Evolutionary conservation across 2,888 invertebrate genomes (phyloP), one percentile per base, ranked within the genome.

Genomic region (Melanophora roralis): DNA sequence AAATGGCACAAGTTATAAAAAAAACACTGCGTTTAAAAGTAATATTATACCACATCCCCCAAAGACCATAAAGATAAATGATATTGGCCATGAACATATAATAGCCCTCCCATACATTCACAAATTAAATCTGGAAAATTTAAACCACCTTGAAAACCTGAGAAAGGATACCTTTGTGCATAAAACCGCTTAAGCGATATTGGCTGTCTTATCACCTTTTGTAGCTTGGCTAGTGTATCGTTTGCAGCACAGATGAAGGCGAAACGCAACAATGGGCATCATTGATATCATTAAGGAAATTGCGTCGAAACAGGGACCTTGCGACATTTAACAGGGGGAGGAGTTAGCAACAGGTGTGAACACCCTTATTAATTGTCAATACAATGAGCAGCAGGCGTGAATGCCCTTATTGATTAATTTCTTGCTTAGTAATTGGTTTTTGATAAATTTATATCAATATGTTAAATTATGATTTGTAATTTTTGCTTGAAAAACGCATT

Each of bases 71-170:
- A 38, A 23, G 11, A 12, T 57, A 12, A 36, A 21, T 0, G 23
- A 11, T 5, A 38, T 19, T 34, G 1, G 32, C 9, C 32, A 53
- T n/a, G 51, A 51, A 14, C 0, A 51, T n/a, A 5, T 27, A 12
- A 38, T 57, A 57, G 38, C 57, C 1, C 23, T 57, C 21, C 57
- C 57, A 38, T 57, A 21, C 12, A 57, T 38, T 9, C 57, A 57
- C 19, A 40, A 12, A 1, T 7, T 57, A n/a, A 40, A 21, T 6
- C 8, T 57, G 23, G 21, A 57, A 6, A 57, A 57, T 21, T 21
- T 8, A 8, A 4, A 34, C 9, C 11, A 55, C 16, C 34, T 55
- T 6, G 53, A 55, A 34, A 55, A 12, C 7, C 53, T 53, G n/a
- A 55, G 11, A 36, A 11, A 1, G 7, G 53, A 53, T 16, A 53